Evolutionary conservation across 2,113 vertebrate species (phyloP).

Genomic region (Entomyzon cyanotis): DNA sequence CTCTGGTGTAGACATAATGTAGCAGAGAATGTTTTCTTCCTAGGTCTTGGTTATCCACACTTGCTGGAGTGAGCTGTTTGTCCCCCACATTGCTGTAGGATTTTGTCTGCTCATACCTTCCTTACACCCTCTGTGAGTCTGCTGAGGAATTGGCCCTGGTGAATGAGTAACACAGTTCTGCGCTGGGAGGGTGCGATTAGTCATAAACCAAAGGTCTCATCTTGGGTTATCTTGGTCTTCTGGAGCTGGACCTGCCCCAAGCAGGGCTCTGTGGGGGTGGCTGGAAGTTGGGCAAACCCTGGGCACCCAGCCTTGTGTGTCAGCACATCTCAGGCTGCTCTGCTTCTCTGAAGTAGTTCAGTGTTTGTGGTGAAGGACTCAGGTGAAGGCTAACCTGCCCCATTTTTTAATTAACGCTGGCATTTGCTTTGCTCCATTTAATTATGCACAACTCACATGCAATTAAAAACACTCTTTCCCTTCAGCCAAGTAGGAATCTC

Average conservation of each 20-base stretch:
- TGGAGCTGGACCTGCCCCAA: neutral
- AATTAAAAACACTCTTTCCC: neutral
- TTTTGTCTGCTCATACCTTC: neutral
- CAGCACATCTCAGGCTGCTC: neutral
- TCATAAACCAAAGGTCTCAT: neutral
- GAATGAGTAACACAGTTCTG: neutral
- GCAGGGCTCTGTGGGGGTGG: neutral
- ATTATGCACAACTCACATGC: neutral
- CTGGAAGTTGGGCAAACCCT: neutral
- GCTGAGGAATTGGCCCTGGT: rapidly evolving
- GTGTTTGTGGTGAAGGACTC: neutral
- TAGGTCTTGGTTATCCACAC: neutral
- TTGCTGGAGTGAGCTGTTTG: rapidly evolving
- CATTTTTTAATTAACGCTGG: neutral
- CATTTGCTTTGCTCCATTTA: neutral
- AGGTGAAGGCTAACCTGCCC: neutral
- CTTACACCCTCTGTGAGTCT: rapidly evolving
- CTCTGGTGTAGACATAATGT: neutral
- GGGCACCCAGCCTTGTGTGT: neutral
- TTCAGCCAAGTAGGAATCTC: constrained; percentile 10
- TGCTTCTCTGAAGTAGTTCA: rapidly evolving
- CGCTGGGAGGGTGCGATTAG: neutral
- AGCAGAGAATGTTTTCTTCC: neutral
- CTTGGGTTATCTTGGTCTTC: neutral
- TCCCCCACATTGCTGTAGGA: neutral